phyloP scores from a whole-genome alignment of 1,140 invertebrate genomes.

The Penaeus chinensis region DNA sequence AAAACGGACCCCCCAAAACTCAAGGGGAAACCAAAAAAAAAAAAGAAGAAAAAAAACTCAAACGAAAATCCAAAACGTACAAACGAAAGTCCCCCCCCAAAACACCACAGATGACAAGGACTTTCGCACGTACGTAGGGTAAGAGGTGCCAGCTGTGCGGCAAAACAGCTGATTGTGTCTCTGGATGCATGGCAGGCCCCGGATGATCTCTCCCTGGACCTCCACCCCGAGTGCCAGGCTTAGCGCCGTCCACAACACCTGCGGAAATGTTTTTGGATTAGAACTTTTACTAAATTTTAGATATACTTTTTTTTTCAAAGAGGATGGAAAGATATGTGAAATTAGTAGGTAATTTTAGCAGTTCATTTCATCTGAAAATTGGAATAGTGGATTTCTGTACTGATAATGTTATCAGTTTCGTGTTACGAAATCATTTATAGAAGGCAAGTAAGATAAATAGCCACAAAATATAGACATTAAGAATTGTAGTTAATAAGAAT shows the following conservation, averaged over 20 bases:
- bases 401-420: too few relatives aligned
- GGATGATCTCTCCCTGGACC: slow-evolving; percentile 81
- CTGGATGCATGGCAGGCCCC: slow-evolving; percentile 89
- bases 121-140: slow-evolving; percentile 81
- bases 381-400: too few relatives aligned
- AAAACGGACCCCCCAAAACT: neutral
- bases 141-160: slow-evolving; percentile 87
- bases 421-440: too few relatives aligned
- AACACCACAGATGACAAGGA: neutral
- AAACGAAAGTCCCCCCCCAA: neutral
- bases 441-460: too few relatives aligned
- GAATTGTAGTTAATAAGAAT: too few relatives aligned
- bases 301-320: too few relatives aligned
- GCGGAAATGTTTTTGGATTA: slow-evolving; percentile 66
- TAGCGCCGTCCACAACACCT: slow-evolving; percentile 90
- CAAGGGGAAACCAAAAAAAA: neutral
- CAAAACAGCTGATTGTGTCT: slow-evolving; percentile 89
- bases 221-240: slow-evolving; percentile 86
- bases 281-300: too few relatives aligned
- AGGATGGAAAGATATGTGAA: too few relatives aligned
- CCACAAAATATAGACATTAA: too few relatives aligned
- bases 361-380: too few relatives aligned
- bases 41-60: too few relatives aligned
- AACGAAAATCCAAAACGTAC: neutral
- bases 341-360: too few relatives aligned